phyloP scores from a whole-genome alignment of 2,888 invertebrate species.

The Phragmatobia fuliginosa region DNA sequence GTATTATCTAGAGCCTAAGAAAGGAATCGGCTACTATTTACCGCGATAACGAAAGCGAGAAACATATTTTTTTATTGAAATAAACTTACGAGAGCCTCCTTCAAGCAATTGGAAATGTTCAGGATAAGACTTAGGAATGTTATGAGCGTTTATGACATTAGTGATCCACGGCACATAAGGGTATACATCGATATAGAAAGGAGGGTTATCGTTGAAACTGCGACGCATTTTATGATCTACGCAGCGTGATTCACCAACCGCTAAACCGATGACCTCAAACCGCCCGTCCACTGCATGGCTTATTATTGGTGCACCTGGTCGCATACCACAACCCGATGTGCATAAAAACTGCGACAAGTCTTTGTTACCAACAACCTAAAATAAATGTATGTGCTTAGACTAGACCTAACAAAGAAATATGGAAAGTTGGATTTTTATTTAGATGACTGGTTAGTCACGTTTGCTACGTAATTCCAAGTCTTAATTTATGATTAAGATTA shows the following conservation, averaged over 20 bases:
- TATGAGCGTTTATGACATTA: constrained; percentile 71
- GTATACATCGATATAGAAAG: constrained; percentile 75
- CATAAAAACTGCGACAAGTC: constrained; percentile 75
- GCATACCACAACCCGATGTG: constrained; percentile 75
- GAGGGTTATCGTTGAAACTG: constrained; percentile 70
- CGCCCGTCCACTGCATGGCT: constrained; percentile 67
- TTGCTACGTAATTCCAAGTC: too few relatives aligned
- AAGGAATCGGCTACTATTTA: too few relatives aligned
- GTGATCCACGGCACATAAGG: constrained; percentile 76
- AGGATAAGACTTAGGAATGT: constrained; percentile 71
- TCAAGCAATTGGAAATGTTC: constrained; percentile 65
- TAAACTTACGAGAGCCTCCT: constrained; percentile 45
- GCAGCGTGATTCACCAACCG: constrained; percentile 70
- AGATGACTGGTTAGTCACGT: neutral
- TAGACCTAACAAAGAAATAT: neutral
- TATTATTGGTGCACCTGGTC: constrained; percentile 73
- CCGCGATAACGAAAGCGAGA: too few relatives aligned
- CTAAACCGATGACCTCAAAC: constrained; percentile 73
- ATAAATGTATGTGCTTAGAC: neutral
- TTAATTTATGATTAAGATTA: too few relatives aligned
- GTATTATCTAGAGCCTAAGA: too few relatives aligned
- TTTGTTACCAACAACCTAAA: constrained; percentile 68
- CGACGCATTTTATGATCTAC: constrained; percentile 63
- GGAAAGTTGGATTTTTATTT: neutral
- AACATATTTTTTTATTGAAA: too few relatives aligned